Evolutionary conservation across 2,113 vertebrate species (phyloP).

Genomic region (Arizona elegans): DNA sequence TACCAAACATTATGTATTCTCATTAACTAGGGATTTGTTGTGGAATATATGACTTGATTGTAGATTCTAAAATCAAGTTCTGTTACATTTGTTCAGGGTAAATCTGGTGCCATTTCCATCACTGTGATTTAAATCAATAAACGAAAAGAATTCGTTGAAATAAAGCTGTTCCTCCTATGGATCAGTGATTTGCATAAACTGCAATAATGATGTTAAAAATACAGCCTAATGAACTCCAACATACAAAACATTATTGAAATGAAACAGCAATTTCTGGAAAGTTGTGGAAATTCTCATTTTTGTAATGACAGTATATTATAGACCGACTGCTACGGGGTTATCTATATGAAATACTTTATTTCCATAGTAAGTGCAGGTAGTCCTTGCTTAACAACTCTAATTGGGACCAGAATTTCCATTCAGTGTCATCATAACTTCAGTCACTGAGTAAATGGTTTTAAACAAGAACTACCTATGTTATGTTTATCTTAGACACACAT

Average conservation of each 20-base stretch:
- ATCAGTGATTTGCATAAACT: not conserved
- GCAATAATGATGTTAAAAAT: conserved; percentile 8
- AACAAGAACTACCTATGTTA: not conserved
- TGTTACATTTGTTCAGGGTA: not conserved
- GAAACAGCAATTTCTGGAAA: conserved; percentile 20
- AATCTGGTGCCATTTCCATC: not conserved
- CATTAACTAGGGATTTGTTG: not conserved
- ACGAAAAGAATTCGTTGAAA: not conserved
- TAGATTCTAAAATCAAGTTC: conserved; percentile 48
- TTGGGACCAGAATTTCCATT: not conserved
- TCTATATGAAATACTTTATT: conserved; percentile 5
- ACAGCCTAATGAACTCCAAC: not conserved
- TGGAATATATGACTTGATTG: not conserved
- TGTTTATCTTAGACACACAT: not conserved
- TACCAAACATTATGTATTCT: conserved; percentile 28
- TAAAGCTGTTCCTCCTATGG: not conserved
- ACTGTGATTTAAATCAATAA: not conserved
- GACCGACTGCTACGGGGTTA: not conserved
- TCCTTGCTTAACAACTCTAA: not conserved
- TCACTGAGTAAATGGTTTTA: not conserved
- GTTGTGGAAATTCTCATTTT: not conserved
- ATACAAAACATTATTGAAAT: conserved; percentile 35
- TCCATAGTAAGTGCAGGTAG: not conserved
- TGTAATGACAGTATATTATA: not conserved
- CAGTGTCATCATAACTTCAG: not conserved